A percentile compares a stretch with the other conserved stretches of the same genome.
Evolutionary conservation across 2,113 vertebrate genomes (phyloP).

Genomic region (Chitala chitala): DNA sequence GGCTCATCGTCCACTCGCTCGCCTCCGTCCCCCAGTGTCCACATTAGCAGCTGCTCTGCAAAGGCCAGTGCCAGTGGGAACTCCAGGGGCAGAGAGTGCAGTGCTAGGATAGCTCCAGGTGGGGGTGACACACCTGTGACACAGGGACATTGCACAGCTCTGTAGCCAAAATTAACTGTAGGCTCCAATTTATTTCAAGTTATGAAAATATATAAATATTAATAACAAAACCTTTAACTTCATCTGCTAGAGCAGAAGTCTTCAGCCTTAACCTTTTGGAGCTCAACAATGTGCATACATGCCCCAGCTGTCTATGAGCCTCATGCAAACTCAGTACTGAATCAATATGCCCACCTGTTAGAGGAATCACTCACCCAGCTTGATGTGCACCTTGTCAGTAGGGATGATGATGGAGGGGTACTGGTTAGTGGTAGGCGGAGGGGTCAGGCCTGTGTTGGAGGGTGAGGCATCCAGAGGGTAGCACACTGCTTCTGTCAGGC

Average conservation of each 20-base stretch:
- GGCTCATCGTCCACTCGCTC: constrained; percentile 83
- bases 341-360: neutral
- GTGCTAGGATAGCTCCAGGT: constrained; percentile 82
- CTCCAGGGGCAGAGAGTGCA: constrained; percentile 92
- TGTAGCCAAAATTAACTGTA: too few relatives aligned
- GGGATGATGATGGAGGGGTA: constrained; percentile 91
- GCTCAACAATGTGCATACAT: too few relatives aligned
- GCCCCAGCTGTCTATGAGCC: too few relatives aligned
- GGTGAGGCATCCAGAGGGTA: constrained; percentile 92
- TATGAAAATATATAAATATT: neutral
- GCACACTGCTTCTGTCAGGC: constrained; percentile 87
- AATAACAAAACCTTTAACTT: neutral
- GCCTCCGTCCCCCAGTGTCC: constrained; percentile 74
- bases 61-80: constrained; percentile 94
- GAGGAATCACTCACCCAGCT: constrained; percentile 81
- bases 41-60: constrained; percentile 86
- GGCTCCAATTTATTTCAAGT: neutral
- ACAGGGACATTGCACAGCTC: constrained; percentile 7
- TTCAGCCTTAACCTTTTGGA: too few relatives aligned
- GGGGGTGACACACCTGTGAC: constrained; percentile 84
- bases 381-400: constrained; percentile 91
- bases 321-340: neutral
- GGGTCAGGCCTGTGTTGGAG: constrained; percentile 90
- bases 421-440: constrained; percentile 91
- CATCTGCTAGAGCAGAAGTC: neutral